Base-by-base conservation (phyloP, 30 jellyfish, hydroid and myxozoan genomes). In the Chrysaora quinquecirrha region DNA sequence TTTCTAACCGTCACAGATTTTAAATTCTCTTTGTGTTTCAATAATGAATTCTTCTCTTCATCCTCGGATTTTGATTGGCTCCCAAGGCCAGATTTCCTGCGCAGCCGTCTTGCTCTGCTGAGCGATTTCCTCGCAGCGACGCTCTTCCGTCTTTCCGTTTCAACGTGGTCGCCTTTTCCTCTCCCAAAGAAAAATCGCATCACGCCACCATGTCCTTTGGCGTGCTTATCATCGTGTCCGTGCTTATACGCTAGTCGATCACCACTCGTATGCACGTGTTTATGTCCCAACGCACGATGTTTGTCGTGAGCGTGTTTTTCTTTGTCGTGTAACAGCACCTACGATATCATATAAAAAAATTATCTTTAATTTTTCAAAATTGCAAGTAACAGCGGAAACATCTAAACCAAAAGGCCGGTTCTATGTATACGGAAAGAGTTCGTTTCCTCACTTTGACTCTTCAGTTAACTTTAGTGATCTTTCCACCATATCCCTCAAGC, bases 111-210 rank as follows among this genome's bases (percentile, higher is more conserved):
- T 2, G 95, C 95, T 67, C 82, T 74, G 85, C 84, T 67, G 34
- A 85, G 60, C 7, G 89, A 74, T 31, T 76, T 74, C 35, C 95
- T 66, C 49, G 95, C 95, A 31, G 85, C 95, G 24, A 85, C 54
- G 27, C 87, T 85, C 75, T 82, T 82, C 1, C 92, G 85, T 64
- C 73, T 82, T 31, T 82, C 85, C 2, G 62, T 19, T 2, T 52
- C 71, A 25, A 50, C 79, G 65, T 80, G 90, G 24, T 82, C 84
- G 22, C 91, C 92, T 34, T 73, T 34, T 21, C 92, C 92, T 58
- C 75, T 71, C n/a, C 92, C 92, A 58, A 82, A 75, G 34, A 82
- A 49, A 34, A 58, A 29, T 43, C 85, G 64, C 47, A 82, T 19
- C 20, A 74, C 70, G 21, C 92, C 92, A 0, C 73, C 76, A 43